Evolutionary conservation across 2,797 vertebrate genomes (phyloP), one percentile per base, ranked within the genome.

Genomic region (Malacoraja senta): DNA sequence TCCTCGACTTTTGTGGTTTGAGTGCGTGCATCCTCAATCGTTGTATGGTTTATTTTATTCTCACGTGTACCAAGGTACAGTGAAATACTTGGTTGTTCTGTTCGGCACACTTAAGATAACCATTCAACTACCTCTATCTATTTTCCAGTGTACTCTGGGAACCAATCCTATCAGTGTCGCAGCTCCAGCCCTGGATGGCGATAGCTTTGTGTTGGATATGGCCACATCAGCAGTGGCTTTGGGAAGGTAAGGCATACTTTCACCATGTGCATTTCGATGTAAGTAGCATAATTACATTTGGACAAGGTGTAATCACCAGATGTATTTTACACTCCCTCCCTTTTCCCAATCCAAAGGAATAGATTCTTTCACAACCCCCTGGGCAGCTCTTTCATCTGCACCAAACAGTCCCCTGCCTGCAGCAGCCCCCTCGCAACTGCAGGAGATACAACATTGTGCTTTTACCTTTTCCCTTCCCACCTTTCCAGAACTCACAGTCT

Each of bases 181-280:
- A 0, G 96, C 96, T 65, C 97, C 97, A 0, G 96, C 95, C 68
- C 95, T 94, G 2, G 68, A 96, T 1, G 96, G 95, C 71, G 97
- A 97, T 95, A 97, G 96, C 94, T 97, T 97, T 93, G 96, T 96
- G 68, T 93, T 97, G 94, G 97, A 97, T 94, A 97, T 97, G 96
- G 97, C 97, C 80, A 97, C 97, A 0, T 97, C 97, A 1, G 96
- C 96, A 0, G 97, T 95, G 1, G 96, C 97, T 0, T 94, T 97
- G 0, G 97, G 97, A 94, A 97, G 96, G 97, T 97, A 94, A 2
- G 21, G 61, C 61, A 68, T 0, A 35, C 10, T n/a, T 68, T 88
- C n/a, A 10, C 35, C 65, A 6, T 65, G 19, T 88, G 21, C 13
- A 10, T 68, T 63, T 17, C 32, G 61, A 17, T 88, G 17, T 26